Evolutionary conservation across 2,113 vertebrate genomes (phyloP).

Genomic region (Manacus vitellinus): DNA sequence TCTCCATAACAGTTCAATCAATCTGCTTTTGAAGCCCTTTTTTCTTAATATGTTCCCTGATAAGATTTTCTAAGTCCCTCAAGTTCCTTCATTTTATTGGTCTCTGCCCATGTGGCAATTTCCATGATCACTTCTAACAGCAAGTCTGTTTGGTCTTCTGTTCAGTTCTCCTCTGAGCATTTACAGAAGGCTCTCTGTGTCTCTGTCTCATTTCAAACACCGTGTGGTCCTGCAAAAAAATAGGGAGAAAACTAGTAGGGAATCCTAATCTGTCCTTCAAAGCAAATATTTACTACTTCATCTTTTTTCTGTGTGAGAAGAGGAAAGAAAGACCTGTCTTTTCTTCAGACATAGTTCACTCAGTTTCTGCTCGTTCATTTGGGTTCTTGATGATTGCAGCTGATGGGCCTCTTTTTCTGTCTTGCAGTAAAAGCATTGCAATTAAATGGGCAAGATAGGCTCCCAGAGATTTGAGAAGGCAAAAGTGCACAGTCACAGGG

Average conservation of each 20-base stretch:
- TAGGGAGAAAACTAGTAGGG: not conserved
- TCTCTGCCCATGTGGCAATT: not conserved
- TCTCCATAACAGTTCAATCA: not conserved
- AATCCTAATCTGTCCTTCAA: not conserved
- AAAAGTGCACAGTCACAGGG: not conserved
- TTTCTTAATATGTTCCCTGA: not conserved
- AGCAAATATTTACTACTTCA: not conserved
- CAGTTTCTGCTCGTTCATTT: not conserved
- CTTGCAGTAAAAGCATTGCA: not conserved
- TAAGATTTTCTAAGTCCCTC: not conserved
- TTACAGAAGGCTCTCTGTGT: not conserved
- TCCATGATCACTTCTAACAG: not conserved
- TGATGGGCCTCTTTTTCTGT: not conserved
- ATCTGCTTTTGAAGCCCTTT: not conserved
- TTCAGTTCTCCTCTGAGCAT: not conserved
- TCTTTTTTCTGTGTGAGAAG: not conserved
- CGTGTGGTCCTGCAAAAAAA: not conserved
- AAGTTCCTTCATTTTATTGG: not conserved
- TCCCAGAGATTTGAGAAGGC: not conserved
- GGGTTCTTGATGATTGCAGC: not conserved
- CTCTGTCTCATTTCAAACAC: not conserved
- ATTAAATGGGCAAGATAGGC: not conserved
- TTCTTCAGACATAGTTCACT: not conserved
- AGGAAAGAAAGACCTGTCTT: not conserved
- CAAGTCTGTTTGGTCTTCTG: not conserved